Evolutionary conservation across 2,888 invertebrate genomes (phyloP), one percentile per base, ranked within the genome.

Genomic region (Imbricaverruca yamaguchii): DNA sequence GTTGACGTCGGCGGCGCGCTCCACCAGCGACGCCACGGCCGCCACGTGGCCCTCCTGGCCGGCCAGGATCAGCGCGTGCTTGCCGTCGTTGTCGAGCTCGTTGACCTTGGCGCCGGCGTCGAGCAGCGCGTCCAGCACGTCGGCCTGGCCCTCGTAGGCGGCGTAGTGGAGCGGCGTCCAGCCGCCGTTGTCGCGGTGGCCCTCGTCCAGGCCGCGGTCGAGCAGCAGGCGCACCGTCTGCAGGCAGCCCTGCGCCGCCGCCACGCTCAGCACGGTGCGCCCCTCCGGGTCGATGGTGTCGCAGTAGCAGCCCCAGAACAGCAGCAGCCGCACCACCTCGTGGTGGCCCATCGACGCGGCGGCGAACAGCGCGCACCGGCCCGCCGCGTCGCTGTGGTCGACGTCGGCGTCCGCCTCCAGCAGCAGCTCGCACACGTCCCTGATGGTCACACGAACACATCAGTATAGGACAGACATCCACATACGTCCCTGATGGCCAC

Each of bases 141-240:
- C 93, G 81, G 91, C 88, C 87, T 96, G 96, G 18, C 96, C 84
- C 89, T 98, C 96, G 87, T 97, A 97, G 21, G 97, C 95, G 0
- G 97, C 93, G 87, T 98, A 97, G 87, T 98, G 97, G 81, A 98
- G 87, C 0, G 98, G 97, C 0, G 98, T 97, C 98, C 97, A 98
- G 0, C 98, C 97, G 0, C 95, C 94, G 88, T 97, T 96, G 87
- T 98, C 98, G 18, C 89, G 85, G 84, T 90, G 90, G 85, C 89
- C 88, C 85, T 90, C 89, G 85, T 90, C 89, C 82, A 89, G 86
- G 85, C 91, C 97, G 84, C 96, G 90, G 87, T 95, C 96, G 23
- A 98, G 89, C 74, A 98, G 89, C 86, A 95, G 94, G 39, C 94
- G 91, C 0, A 97, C 97, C 15, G 97, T 95, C 85, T 95, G 85